Evolutionary conservation across 1,140 invertebrate genomes (phyloP).

Genomic region (Copidosoma floridanum): DNA sequence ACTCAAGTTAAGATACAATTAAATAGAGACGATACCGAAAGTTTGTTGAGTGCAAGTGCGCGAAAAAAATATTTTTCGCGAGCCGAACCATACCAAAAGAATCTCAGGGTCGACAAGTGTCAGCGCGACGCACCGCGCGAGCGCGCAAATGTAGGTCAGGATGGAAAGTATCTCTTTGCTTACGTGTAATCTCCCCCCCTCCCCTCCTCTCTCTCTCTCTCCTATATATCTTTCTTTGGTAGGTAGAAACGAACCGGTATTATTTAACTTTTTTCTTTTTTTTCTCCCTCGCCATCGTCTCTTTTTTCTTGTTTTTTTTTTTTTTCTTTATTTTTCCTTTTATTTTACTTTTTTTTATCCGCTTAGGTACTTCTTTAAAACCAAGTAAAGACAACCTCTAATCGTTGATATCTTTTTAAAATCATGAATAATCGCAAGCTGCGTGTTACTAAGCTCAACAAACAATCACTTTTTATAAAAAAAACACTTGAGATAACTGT

Average conservation of each 20-base stretch:
- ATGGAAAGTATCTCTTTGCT: slow-evolving; percentile 48
- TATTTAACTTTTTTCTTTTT: slow-evolving; percentile 45
- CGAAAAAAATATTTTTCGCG: slow-evolving; percentile 8
- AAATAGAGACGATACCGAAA: background rate
- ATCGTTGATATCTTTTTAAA: too few species aligned
- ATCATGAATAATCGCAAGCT: too few species aligned
- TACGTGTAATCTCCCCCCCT: slow-evolving; percentile 5
- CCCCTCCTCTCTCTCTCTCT: background rate
- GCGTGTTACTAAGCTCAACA: too few species aligned
- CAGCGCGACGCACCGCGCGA: slow-evolving; percentile 36
- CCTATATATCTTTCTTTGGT: slow-evolving; percentile 45
- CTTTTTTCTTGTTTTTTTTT: too few species aligned
- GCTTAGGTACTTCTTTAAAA: too few species aligned
- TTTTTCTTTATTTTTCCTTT: too few species aligned
- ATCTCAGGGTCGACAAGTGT: slow-evolving; percentile 45
- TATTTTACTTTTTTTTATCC: too few species aligned
- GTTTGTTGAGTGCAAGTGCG: background rate
- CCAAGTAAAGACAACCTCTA: too few species aligned
- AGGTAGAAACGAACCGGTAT: slow-evolving; percentile 45
- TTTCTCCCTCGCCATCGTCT: background rate
- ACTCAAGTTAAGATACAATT: background rate
- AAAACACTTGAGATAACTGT: too few species aligned
- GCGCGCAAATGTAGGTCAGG: slow-evolving; percentile 47
- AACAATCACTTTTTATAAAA: too few species aligned
- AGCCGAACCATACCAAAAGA: slow-evolving; percentile 36